Conservation (phyloP, 92 coral and sea anemone species). For the Isaurus tuberculatus region DNA sequence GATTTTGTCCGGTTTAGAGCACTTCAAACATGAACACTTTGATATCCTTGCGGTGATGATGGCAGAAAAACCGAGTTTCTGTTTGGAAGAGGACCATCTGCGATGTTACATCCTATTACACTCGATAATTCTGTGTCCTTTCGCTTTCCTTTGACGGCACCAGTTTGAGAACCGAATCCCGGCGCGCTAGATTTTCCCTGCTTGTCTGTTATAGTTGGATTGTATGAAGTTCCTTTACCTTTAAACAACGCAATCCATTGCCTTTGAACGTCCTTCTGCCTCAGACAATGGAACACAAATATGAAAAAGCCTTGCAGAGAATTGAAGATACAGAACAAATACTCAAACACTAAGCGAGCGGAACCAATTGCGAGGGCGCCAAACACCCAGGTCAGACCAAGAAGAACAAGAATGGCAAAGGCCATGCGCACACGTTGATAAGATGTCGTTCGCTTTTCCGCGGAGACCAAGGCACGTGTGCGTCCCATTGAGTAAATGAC, state of each 20-base stretch:
- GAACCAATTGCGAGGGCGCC: slow-evolving; percentile 56
- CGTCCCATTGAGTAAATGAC: slow-evolving; percentile 45
- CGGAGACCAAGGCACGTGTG: slow-evolving; percentile 45
- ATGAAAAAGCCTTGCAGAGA: slow-evolving; percentile 62
- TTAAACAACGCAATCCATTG: slow-evolving; percentile 23
- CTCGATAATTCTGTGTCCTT: slow-evolving; percentile 16
- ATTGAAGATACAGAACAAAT: slow-evolving; percentile 64
- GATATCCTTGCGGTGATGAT: neutral
- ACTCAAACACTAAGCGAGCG: slow-evolving; percentile 58
- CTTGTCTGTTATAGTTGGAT: slow-evolving; percentile 33
- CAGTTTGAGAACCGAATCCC: slow-evolving; percentile 38
- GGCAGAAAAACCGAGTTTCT: slow-evolving; percentile 31
- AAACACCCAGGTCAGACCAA: slow-evolving; percentile 64
- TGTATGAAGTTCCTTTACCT: slow-evolving; percentile 26
- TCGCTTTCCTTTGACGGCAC: neutral
- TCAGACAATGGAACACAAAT: slow-evolving; percentile 57
- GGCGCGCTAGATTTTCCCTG: slow-evolving; percentile 54
- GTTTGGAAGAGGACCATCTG: slow-evolving; percentile 3
- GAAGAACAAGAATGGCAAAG: slow-evolving; percentile 58
- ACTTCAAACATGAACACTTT: neutral
- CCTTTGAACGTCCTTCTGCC: slow-evolving; percentile 44
- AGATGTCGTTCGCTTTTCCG: slow-evolving; percentile 47
- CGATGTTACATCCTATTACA: slow-evolving; percentile 6
- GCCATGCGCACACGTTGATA: slow-evolving; percentile 55
- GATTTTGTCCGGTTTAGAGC: neutral